phyloP scores from a whole-genome alignment of 53 echinoderm and acorn worm species.

The Temnopleurus reevesii region DNA sequence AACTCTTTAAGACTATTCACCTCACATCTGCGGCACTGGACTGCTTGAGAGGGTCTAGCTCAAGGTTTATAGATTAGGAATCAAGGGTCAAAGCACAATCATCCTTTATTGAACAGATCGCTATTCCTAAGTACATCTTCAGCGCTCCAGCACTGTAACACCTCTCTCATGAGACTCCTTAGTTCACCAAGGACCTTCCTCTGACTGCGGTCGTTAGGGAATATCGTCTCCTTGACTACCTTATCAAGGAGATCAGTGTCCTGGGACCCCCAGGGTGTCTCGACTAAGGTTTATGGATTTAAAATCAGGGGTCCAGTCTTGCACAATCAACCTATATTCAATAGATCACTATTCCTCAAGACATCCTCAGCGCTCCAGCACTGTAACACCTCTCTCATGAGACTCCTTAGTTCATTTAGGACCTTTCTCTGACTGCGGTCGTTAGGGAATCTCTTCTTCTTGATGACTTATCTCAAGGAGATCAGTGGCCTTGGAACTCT shows the following conservation, averaged over 20 bases:
- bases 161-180: constrained; percentile 8
- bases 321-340: not conserved
- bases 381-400: constrained; percentile 61
- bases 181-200: constrained; percentile 20
- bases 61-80: no score
- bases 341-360: constrained; percentile 63
- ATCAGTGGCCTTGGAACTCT: not conserved
- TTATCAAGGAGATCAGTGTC: constrained; percentile 86
- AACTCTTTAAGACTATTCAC: constrained; percentile 72
- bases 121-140: constrained; percentile 66
- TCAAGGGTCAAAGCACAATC: not conserved
- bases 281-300: no score
- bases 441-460: constrained; percentile 64
- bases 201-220: constrained; percentile 55
- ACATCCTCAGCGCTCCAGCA: constrained; percentile 67
- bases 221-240: constrained; percentile 79
- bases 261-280: no score
- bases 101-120: constrained; percentile 50
- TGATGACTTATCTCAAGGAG: constrained; percentile 66
- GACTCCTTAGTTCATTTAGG: constrained; percentile 51
- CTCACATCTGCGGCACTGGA: no score
- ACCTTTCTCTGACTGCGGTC: constrained; percentile 38
- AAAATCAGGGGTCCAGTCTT: not conserved
- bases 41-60: no score
- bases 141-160: constrained; percentile 61